phyloP scores from a whole-genome alignment of 2,797 vertebrate genomes.

The Oreochromis mossambicus region DNA sequence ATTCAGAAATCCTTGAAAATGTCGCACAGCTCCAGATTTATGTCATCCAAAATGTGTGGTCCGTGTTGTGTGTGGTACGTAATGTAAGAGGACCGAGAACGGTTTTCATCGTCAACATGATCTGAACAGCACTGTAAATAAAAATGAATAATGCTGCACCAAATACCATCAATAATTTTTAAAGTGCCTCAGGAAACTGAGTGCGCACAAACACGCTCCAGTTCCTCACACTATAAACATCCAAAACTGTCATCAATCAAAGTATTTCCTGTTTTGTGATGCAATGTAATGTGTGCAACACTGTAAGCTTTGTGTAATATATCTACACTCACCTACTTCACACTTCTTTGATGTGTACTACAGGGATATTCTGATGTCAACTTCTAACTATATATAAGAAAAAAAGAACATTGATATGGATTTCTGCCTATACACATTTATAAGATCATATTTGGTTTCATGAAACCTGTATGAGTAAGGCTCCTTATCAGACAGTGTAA shows the following conservation, averaged over 20 bases:
- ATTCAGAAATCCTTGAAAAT: background rate
- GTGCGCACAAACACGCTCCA: conserved; percentile 26
- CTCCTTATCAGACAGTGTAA: conserved; percentile 61
- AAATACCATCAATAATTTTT: conserved; percentile 14
- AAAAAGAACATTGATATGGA: background rate
- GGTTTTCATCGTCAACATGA: conserved; percentile 1
- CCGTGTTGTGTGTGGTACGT: conserved; percentile 20
- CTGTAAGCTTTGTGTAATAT: conserved; percentile 48
- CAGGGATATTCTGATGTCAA: conserved; percentile 18
- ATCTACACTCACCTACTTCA: conserved; percentile 40
- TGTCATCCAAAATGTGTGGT: conserved; percentile 15
- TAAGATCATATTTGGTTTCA: conserved; percentile 35
- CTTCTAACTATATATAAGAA: conserved; percentile 3
- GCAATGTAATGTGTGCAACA: conserved; percentile 44
- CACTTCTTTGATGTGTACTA: conserved; percentile 33
- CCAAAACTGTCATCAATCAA: conserved; percentile 33
- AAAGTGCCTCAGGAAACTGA: conserved; percentile 39
- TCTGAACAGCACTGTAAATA: conserved; percentile 52
- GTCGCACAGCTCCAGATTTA: conserved; percentile 10
- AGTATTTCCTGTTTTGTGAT: conserved; percentile 51
- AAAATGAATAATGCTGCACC: conserved; percentile 34
- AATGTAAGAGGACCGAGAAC: conserved; percentile 4
- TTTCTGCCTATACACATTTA: conserved; percentile 35
- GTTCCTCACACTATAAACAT: conserved; percentile 47
- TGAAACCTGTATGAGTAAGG: conserved; percentile 30